Base-by-base conservation (phyloP, 2,888 invertebrate genomes). In the Perdita meconis region DNA sequence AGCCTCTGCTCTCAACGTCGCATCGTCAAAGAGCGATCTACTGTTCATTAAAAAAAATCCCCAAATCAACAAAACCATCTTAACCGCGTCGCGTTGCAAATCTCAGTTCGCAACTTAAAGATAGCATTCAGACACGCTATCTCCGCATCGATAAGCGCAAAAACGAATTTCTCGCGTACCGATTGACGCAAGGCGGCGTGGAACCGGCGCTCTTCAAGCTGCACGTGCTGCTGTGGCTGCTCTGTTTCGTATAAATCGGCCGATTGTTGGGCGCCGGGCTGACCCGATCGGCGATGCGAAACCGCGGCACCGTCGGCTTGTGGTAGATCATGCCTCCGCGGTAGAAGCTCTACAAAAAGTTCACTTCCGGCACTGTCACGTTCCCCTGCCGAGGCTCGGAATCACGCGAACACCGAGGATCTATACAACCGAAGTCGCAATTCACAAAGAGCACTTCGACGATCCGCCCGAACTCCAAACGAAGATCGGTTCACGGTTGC, bases 241-340 rank as follows among this genome's bases (percentile, higher is more conserved):
- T 86, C 74, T 90, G 88, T 85, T 91, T 92, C 60, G 81, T 89
- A 77, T 90, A 91, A 83, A 88, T 85, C 79, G 91, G 90, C 53
- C 90, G 90, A 89, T 88, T 91, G 81, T 89, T 91, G 26, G 89
- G 89, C 44, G 89, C 89, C 50, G 91, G 87, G 66, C 90, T 90
- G 76, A 92, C 88, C 65, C 92, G 86, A 73, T 92, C 92, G 12
- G 92, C 91, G 81, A 92, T 92, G 47, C 92, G 89, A 82, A 92
- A 92, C 53, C 92, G 90, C 76, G 92, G 92, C 61, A 90, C 89
- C 57, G 92, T 92, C 22, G 92, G 92, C 72, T 92, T 92, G 70
- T 92, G 92, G 80, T 92, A 92, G 87, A 92, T 91, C 92, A 92
- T 92, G 26, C 63, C 50, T 24, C 34, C 34, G 12, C 16, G 40